A percentile compares a stretch with the other conserved stretches of the same genome.
Evolutionary conservation across 1,140 invertebrate species (phyloP).

Genomic region (Drosophila nasuta): DNA sequence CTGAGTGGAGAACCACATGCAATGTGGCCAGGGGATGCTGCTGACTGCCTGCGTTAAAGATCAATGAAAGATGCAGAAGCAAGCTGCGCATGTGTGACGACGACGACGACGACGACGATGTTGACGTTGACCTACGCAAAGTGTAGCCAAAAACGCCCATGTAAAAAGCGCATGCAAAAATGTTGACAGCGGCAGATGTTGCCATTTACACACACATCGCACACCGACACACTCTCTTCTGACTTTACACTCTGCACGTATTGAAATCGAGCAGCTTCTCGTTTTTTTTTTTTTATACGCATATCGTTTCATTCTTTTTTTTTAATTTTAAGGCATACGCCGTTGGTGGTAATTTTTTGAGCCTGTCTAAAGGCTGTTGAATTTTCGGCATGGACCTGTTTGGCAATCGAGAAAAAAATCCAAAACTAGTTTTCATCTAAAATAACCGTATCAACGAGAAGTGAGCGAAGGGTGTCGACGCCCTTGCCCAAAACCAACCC

Average conservation of each 20-base stretch:
- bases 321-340: conserved; percentile 59
- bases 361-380: conserved; percentile 45
- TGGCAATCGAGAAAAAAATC: conserved; percentile 35
- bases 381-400: conserved; percentile 69
- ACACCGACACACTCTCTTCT: not conserved
- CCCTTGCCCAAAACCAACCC: conserved; percentile 39
- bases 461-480: conserved; percentile 46
- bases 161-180: conserved; percentile 74
- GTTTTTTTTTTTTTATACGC: conserved; percentile 31
- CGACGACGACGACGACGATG: conserved; percentile 41
- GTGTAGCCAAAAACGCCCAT: conserved; percentile 67
- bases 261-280: conserved; percentile 72
- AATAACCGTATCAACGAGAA: not conserved
- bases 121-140: conserved; percentile 76
- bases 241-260: conserved; percentile 22
- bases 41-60: conserved; percentile 59
- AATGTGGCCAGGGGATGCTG: conserved; percentile 59
- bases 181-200: conserved; percentile 75
- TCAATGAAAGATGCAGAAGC: conserved; percentile 67
- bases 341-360: conserved; percentile 78
- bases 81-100: conserved; percentile 74
- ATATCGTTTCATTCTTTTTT: conserved; percentile 44
- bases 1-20: conserved; percentile 55
- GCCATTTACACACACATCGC: conserved; percentile 51
- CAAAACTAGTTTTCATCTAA: conserved; percentile 68